Percentiles rank a stretch among this genome's conserved stretches.
Evolutionary conservation across 2,797 vertebrate species (phyloP).

Genomic region (Xiphorhynchus erythropygius): DNA sequence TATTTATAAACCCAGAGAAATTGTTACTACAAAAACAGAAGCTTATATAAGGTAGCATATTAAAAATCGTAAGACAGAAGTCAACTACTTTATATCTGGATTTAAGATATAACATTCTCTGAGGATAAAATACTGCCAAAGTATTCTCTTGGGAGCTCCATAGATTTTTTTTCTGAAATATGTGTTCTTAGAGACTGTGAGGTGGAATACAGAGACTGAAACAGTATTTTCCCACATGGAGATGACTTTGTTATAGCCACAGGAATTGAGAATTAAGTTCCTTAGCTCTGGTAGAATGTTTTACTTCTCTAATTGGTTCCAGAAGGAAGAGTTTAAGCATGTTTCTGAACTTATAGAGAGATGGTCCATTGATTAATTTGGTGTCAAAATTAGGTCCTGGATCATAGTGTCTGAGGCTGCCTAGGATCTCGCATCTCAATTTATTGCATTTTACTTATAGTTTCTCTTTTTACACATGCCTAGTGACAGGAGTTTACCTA

Average conservation of each 20-base stretch:
- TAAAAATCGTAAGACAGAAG: not conserved
- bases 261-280: not conserved
- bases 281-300: not conserved
- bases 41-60: not conserved
- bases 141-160: not conserved
- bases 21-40: not conserved
- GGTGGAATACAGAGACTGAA: not conserved
- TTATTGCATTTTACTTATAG: not conserved
- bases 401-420: not conserved
- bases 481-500: not conserved
- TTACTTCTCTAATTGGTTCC: not conserved
- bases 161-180: not conserved
- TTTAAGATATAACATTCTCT: not conserved
- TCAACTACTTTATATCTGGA: not conserved
- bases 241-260: not conserved
- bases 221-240: not conserved
- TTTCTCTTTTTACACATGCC: not conserved
- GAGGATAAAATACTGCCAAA: not conserved
- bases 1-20: not conserved
- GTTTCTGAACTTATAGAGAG: not conserved
- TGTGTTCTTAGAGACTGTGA: not conserved
- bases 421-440: not conserved
- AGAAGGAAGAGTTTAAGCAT: not conserved
- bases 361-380: not conserved
- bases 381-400: not conserved